Evolutionary conservation across 2,888 invertebrate genomes (phyloP).

Genomic region (Taenaris catops): DNA sequence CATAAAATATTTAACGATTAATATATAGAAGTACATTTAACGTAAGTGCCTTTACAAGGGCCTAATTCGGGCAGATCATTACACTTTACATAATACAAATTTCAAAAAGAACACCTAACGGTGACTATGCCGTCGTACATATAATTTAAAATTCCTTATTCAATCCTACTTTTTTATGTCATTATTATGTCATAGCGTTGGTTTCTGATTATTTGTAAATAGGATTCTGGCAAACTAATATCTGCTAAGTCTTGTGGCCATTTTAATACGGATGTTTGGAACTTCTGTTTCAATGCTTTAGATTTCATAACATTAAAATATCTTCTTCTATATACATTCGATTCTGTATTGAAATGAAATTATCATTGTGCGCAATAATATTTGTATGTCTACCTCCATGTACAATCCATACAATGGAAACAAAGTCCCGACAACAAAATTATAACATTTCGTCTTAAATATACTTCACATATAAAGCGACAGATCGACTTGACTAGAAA

Average conservation of each 20-base stretch:
- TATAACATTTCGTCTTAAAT: slow-evolving; percentile 15
- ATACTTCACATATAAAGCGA: slow-evolving; percentile 23
- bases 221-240: not conserved
- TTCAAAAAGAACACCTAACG: slow-evolving; percentile 67
- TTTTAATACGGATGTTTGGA: not conserved
- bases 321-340: too few species aligned
- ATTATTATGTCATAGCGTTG: too few species aligned
- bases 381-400: not conserved
- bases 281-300: not conserved
- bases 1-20: too few species aligned
- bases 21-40: too few species aligned
- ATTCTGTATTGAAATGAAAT: slow-evolving; percentile 2
- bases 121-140: slow-evolving; percentile 35
- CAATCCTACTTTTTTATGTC: too few species aligned
- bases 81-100: slow-evolving; percentile 43
- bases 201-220: too few species aligned
- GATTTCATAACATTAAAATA: not conserved
- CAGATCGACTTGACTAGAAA: slow-evolving; percentile 19
- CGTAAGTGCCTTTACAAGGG: slow-evolving; percentile 61
- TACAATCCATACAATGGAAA: slow-evolving; percentile 3
- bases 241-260: not conserved
- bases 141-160: too few species aligned
- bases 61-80: slow-evolving; percentile 75
- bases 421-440: slow-evolving; percentile 11
- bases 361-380: slow-evolving; percentile 8